Evolutionary conservation across 2,888 invertebrate genomes (phyloP), one percentile per base, ranked within the genome.

Genomic region (Drosophila parthenogenetica): DNA sequence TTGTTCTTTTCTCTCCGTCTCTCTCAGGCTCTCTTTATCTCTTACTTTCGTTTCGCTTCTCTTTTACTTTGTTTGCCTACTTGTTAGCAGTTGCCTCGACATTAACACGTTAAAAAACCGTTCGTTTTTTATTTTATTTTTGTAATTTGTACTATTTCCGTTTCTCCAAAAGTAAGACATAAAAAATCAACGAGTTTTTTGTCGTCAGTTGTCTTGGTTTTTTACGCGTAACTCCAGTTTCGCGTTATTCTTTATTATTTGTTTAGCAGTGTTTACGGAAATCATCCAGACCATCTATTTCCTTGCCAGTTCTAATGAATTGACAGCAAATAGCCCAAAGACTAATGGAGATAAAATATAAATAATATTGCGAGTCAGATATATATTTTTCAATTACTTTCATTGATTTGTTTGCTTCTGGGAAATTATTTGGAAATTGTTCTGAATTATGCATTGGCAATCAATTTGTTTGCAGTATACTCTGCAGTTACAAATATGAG

Each of bases 21-120:
- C 48, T 32, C 5, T 32, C 11, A 5, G 32, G 13, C 35, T 13
- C 35, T 13, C 29, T 29, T 29, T 29, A 7, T 29, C 29, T 29
- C 29, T 8, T 29, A 2, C 29, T 29, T 29, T 29, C 8, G 0
- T 29, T 29, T 29, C 8, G 29, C 29, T 29, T 29, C 54, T 64
- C 57, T 39, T 69, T 51, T 40, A 39, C 60, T 82, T 68, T 81
- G 74, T 82, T 83, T 85, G 81, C 69, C 79, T 63, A 72, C 85
- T 83, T 83, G 82, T 83, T 83, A 82, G 82, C 80, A 75, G 71
- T 58, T 62, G 73, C 64, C 74, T 69, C 48, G 70, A 68, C 76
- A 81, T 82, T 81, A 85, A 85, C 82, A 83, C 82, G 82, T 85
- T 82, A 76, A 77, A 81, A 80, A 70, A 54, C 69, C 73, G 40